phyloP scores from a whole-genome alignment of 2,797 vertebrate species.

The Oreochromis mossambicus region DNA sequence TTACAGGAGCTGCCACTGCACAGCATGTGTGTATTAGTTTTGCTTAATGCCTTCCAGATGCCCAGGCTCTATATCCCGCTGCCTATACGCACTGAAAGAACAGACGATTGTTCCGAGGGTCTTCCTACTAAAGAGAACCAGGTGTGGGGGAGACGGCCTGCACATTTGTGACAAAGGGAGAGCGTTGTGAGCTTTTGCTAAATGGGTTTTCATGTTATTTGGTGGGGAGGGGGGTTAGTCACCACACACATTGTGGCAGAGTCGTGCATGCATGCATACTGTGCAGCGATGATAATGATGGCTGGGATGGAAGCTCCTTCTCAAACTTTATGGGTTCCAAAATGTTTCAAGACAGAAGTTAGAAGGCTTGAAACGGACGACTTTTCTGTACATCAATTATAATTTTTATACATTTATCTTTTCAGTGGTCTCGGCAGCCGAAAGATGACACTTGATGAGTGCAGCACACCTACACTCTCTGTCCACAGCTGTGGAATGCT shows the following conservation, averaged over 20 bases:
- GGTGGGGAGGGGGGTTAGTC: background rate
- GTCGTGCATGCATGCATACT: background rate
- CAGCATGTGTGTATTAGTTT: slow-evolving; percentile 45
- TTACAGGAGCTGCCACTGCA: slow-evolving; percentile 58
- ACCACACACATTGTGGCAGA: background rate
- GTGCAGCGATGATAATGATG: fast-evolving
- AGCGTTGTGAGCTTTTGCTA: background rate
- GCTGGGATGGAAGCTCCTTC: background rate
- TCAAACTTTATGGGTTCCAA: background rate
- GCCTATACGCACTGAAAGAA: slow-evolving; percentile 21
- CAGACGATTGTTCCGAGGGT: slow-evolving; percentile 48
- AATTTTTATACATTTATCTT: background rate
- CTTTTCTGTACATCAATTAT: background rate
- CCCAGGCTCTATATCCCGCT: slow-evolving; percentile 1
- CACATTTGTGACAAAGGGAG: background rate
- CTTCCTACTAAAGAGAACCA: slow-evolving; percentile 50
- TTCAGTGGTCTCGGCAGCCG: fast-evolving
- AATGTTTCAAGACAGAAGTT: background rate
- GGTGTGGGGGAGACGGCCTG: slow-evolving; percentile 6
- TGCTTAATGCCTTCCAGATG: slow-evolving; percentile 68
- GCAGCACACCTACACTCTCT: background rate
- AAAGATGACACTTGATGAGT: background rate
- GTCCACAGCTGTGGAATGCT: slow-evolving; percentile 10
- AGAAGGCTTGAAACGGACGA: background rate
- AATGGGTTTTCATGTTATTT: background rate